A percentile compares a stretch with the other conserved stretches of the same genome.
phyloP scores from a whole-genome alignment of 2,113 vertebrate species.

The Octodon degus region DNA sequence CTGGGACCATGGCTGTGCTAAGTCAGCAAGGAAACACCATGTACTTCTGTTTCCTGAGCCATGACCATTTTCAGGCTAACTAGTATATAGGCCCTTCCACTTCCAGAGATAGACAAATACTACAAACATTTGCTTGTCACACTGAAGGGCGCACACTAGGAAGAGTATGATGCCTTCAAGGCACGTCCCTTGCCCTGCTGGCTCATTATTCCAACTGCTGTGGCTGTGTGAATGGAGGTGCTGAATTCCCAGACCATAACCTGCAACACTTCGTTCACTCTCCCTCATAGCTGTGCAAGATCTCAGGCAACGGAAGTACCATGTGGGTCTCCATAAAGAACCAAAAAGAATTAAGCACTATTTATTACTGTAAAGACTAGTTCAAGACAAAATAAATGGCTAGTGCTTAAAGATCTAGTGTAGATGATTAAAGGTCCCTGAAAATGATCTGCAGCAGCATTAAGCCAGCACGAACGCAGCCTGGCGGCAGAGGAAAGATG shows the following conservation, averaged over 20 bases:
- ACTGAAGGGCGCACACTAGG: slow-evolving; percentile 71
- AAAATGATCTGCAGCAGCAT: slow-evolving; percentile 61
- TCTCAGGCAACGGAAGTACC: slow-evolving; percentile 74
- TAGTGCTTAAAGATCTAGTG: slow-evolving; percentile 76
- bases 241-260: slow-evolving; percentile 81
- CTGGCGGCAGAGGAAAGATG: slow-evolving; percentile 65
- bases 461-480: slow-evolving; percentile 59
- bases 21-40: not conserved
- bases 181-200: slow-evolving; percentile 78
- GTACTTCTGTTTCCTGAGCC: not conserved
- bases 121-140: not conserved
- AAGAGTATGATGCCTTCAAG: slow-evolving; percentile 72
- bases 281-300: slow-evolving; percentile 81
- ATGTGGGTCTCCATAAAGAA: slow-evolving; percentile 81
- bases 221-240: slow-evolving; percentile 81
- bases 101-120: not conserved
- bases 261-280: slow-evolving; percentile 81
- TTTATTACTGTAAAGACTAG: slow-evolving; percentile 81
- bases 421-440: slow-evolving; percentile 78
- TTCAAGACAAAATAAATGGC: slow-evolving; percentile 84
- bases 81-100: not conserved
- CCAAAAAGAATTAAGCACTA: slow-evolving; percentile 80
- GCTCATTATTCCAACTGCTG: slow-evolving; percentile 80
- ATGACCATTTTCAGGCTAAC: not conserved
- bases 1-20: not conserved